A percentile compares a stretch with the other conserved stretches of the same genome.
phyloP scores from a whole-genome alignment of 2,113 vertebrate species.

The Falcunculus frontatus region DNA sequence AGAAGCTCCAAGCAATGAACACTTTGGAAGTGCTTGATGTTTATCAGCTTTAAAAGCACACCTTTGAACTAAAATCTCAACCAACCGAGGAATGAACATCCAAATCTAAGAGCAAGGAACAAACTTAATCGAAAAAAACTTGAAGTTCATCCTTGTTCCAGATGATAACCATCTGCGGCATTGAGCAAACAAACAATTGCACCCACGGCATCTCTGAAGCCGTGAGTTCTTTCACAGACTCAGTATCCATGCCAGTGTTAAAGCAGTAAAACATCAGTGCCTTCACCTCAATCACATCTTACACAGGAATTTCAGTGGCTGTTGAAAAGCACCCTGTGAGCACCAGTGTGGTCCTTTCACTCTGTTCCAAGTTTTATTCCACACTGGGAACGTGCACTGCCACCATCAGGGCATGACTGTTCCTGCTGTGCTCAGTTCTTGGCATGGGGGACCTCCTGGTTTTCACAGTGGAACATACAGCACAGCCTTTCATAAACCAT shows the following conservation, averaged over 20 bases:
- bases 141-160: not conserved
- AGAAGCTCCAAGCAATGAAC: not conserved
- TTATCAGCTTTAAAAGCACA: not conserved
- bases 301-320: not conserved
- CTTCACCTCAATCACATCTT: not conserved
- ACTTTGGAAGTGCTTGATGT: not conserved
- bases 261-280: not conserved
- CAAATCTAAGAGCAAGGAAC: not conserved
- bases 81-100: not conserved
- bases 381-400: not conserved
- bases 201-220: not conserved
- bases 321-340: not conserved
- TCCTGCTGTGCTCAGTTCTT: not conserved
- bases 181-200: not conserved
- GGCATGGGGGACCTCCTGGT: not conserved
- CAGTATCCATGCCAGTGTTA: not conserved
- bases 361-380: not conserved
- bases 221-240: not conserved
- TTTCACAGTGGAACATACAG: not conserved
- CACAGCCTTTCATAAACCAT: not conserved
- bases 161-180: not conserved
- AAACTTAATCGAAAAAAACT: not conserved
- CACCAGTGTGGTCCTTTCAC: fast-evolving
- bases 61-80: not conserved
- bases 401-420: not conserved